Base-by-base conservation (phyloP, 2,888 invertebrate species). In the Eledone cirrhosa region DNA sequence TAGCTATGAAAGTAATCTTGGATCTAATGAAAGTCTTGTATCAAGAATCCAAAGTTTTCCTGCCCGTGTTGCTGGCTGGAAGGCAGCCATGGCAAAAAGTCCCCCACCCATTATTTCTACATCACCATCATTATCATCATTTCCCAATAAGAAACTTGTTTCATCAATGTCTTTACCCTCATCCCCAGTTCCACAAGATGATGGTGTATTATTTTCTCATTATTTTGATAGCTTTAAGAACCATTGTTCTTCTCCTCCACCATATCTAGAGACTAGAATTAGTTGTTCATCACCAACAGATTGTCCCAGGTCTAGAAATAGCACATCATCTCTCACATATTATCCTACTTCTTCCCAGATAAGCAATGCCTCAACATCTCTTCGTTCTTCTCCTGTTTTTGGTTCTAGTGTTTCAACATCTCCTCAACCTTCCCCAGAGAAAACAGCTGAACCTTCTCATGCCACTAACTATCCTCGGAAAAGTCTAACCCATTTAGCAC, bases 1-100 rank as follows among this genome's bases (percentile, higher is more conserved):
- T 27, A 76, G 76, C 24, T 76, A 76, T 76, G 76, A 76, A 47
- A 76, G 76, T 27, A 48, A 76, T 29, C 76, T 76, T 41, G 76
- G 48, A 76, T 76, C 76, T 1, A 76, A n/a, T 13, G 76, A 76
- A 47, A 76, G 48, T n/a, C 76, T 76, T 48, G 76, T 76, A 22
- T 48, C 76, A 29, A 33, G 29, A 29, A 76, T 76, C 48, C 76
- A 72, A n/a, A 76, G 48, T 24, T 76, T 48, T 14, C 47, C 76
- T 47, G n/a, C 76, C 14, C 41, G 47, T 19, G 48, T 72, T 11
- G 72, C 72, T 13, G 22, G 22, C 24, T 72, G 72, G 72, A 72
- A 33, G 33, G 72, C 72, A 19, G 24, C 13, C 27, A 27, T 27
- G n/a, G 41, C 29, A n/a, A 72, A 72, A 14, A 72, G 7, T 72